phyloP scores from a whole-genome alignment of 2,888 invertebrate species.

The Aleiodes alternator region DNA sequence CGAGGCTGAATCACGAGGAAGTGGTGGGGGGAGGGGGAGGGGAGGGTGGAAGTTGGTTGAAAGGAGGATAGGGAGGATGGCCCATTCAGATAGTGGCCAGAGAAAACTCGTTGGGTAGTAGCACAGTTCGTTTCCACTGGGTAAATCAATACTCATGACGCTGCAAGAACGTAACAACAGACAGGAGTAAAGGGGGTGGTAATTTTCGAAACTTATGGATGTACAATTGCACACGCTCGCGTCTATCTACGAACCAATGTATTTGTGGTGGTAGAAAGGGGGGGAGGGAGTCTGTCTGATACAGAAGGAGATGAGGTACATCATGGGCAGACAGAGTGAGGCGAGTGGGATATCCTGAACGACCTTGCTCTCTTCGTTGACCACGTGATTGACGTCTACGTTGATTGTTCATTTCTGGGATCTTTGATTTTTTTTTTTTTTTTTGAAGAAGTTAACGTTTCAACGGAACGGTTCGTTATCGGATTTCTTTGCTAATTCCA shows the following conservation, averaged over 20 bases:
- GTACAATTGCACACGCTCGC: slow-evolving; percentile 7
- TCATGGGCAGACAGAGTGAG: not conserved
- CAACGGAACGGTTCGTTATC: no score
- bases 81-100: slow-evolving; percentile 69
- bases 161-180: slow-evolving; percentile 53
- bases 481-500: not conserved
- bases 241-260: not conserved
- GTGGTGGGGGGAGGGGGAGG: not conserved
- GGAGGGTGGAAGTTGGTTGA: slow-evolving; percentile 54
- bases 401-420: not conserved
- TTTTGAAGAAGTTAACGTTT: not conserved
- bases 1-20: not conserved
- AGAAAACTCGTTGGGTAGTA: slow-evolving; percentile 60
- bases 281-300: not conserved
- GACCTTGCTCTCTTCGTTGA: slow-evolving; percentile 11
- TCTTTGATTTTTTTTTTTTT: not conserved
- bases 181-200: slow-evolving; percentile 4
- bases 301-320: slow-evolving; percentile 7
- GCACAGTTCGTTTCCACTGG: slow-evolving; percentile 55
- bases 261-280: not conserved
- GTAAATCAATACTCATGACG: slow-evolving; percentile 73
- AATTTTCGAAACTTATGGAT: not conserved
- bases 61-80: slow-evolving; percentile 59
- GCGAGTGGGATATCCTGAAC: not conserved
- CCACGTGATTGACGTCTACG: not conserved